Conservation (phyloP, 2,888 invertebrate species). For the Lasioglossum lativentre region DNA sequence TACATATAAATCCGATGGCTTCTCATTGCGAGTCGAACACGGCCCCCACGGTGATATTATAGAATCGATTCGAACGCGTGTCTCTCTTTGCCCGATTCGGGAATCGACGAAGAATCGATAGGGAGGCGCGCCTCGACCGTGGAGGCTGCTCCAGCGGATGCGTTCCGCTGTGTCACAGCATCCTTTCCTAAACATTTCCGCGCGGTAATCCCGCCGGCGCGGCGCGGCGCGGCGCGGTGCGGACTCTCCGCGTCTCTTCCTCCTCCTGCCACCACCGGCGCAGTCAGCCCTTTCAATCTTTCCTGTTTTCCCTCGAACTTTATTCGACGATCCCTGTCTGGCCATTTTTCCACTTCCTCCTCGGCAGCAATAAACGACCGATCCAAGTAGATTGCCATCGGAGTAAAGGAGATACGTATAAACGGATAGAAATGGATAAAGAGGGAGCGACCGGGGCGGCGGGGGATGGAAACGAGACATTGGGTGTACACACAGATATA, state of each 20-base stretch:
- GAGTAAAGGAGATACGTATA: slow-evolving; percentile 45
- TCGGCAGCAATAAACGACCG: slow-evolving; percentile 53
- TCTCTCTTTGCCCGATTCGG: slow-evolving; percentile 38
- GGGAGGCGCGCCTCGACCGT: slow-evolving; percentile 30
- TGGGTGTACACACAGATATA: slow-evolving; percentile 45
- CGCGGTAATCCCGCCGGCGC: slow-evolving; percentile 43
- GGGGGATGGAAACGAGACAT: slow-evolving; percentile 16
- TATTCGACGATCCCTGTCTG: not conserved
- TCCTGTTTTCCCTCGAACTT: slow-evolving; percentile 12
- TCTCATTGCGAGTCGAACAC: not conserved
- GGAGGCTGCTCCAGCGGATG: slow-evolving; percentile 40
- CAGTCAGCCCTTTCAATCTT: not conserved
- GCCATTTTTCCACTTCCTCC: slow-evolving; percentile 30
- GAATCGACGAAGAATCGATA: slow-evolving; percentile 62
- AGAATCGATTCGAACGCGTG: slow-evolving; percentile 34
- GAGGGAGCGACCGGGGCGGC: not conserved
- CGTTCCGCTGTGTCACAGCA: slow-evolving; percentile 53
- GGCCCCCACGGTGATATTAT: slow-evolving; percentile 8
- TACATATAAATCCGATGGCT: not conserved
- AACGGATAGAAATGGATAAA: slow-evolving; percentile 60
- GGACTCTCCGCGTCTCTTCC: not conserved
- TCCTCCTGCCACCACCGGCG: not conserved
- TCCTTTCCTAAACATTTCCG: slow-evolving; percentile 60
- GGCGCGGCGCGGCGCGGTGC: not conserved
- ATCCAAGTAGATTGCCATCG: slow-evolving; percentile 58